Percentiles rank a stretch among this genome's conserved stretches.
These are phyloP conservation scores for Netelia virgata DNA, from an alignment of 2,888 invertebrate genomes.

Conservation along the genomic window DNA sequence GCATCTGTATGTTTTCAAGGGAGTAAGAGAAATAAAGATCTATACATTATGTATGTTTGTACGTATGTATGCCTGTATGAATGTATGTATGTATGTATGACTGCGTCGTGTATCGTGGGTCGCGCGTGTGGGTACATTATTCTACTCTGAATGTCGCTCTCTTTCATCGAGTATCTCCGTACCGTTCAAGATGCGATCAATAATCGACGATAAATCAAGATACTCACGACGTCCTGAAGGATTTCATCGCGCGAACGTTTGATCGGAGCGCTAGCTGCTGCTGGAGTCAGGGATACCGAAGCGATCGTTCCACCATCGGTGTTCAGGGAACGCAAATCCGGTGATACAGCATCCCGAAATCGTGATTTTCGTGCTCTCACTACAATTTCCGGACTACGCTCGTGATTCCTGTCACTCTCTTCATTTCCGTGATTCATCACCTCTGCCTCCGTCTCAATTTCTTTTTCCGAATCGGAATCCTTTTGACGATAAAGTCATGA, in stretches of 20 bases:
- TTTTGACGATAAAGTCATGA: conserved; percentile 64
- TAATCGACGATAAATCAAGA: not conserved
- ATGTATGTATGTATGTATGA: too few relatives aligned
- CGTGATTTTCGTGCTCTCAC: conserved; percentile 82
- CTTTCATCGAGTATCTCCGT: too few relatives aligned
- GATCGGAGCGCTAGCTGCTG: conserved; percentile 76
- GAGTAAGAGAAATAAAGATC: too few relatives aligned
- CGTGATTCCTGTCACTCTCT: conserved; percentile 76
- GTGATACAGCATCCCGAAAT: conserved; percentile 83
- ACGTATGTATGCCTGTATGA: too few relatives aligned
- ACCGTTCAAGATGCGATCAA: too few relatives aligned
- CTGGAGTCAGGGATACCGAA: conserved; percentile 73
- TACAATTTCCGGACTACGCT: conserved; percentile 80
- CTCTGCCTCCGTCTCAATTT: conserved; percentile 80
- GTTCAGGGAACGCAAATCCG: conserved; percentile 75
- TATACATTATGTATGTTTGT: too few relatives aligned
- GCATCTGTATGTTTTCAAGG: conserved; percentile 88
- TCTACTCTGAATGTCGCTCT: too few relatives aligned
- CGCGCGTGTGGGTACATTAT: too few relatives aligned
- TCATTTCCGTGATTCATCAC: conserved; percentile 73
- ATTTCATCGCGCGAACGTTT: conserved; percentile 88
- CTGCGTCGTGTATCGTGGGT: too few relatives aligned
- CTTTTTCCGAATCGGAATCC: conserved; percentile 85
- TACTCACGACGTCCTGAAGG: conserved; percentile 89
- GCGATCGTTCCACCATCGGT: conserved; percentile 78